A percentile compares a stretch with the other conserved stretches of the same genome.
Conservation (phyloP, 2,797 vertebrate genomes). For the Manis pentadactyla region DNA sequence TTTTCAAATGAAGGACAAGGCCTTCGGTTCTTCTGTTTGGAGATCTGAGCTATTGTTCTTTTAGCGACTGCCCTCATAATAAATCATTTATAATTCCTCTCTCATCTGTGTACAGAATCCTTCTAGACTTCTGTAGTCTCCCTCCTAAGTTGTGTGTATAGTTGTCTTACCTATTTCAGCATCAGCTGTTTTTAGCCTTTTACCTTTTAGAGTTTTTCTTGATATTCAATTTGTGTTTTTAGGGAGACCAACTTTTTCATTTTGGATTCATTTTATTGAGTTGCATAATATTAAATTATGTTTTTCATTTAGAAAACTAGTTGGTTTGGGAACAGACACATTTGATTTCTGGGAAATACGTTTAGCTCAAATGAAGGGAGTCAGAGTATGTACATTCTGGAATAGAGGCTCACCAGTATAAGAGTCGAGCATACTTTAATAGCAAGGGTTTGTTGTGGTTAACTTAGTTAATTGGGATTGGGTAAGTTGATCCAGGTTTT, state of each 20-base stretch:
- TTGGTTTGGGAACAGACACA: not conserved
- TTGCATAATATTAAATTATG: not conserved
- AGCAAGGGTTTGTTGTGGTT: not conserved
- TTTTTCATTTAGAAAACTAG: not conserved
- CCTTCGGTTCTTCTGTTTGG: not conserved
- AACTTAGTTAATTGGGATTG: not conserved
- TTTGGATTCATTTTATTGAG: not conserved
- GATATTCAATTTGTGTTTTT: not conserved
- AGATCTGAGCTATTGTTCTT: not conserved
- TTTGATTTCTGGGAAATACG: not conserved
- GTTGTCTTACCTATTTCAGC: not conserved
- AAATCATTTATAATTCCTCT: conserved; percentile 8
- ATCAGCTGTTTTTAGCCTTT: not conserved
- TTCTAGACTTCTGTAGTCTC: not conserved
- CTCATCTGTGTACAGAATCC: not conserved
- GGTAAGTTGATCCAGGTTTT: not conserved
- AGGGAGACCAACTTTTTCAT: not conserved
- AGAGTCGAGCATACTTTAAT: not conserved
- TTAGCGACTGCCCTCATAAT: not conserved
- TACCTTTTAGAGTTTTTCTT: not conserved
- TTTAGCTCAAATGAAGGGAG: not conserved
- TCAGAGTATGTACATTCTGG: not conserved
- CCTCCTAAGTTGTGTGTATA: not conserved
- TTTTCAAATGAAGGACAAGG: not conserved
- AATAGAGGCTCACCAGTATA: not conserved